A percentile compares a stretch with the other conserved stretches of the same genome.
Conservation (phyloP, 2,113 vertebrate species). For the Cathartes aura region DNA sequence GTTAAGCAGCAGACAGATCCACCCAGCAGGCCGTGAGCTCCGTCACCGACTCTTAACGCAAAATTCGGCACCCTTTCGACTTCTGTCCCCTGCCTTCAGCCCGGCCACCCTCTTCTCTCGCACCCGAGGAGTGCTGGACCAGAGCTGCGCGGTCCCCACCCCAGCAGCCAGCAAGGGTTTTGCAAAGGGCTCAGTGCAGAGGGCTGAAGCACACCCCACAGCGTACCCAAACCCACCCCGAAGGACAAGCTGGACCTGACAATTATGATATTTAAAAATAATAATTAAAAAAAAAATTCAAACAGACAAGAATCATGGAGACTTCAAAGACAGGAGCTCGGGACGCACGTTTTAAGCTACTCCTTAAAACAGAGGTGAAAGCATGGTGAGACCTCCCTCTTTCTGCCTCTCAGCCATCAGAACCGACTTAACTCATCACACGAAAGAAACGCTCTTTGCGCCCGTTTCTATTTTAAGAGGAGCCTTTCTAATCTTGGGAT, state of each 20-base stretch:
- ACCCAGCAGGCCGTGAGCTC: not conserved
- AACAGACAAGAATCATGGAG: not conserved
- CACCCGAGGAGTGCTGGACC: not conserved
- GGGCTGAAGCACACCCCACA: not conserved
- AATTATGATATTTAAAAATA: not conserved
- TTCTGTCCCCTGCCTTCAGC: not conserved
- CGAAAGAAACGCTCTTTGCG: not conserved
- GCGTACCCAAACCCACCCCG: not conserved
- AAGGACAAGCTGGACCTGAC: not conserved
- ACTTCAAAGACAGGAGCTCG: not conserved
- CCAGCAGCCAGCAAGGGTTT: not conserved
- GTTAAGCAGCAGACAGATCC: not conserved
- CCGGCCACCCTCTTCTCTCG: not conserved
- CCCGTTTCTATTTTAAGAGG: not conserved
- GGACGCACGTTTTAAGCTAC: not conserved
- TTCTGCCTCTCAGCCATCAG: not conserved
- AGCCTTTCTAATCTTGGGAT: not conserved
- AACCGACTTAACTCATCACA: not conserved
- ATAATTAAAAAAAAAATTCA: not conserved
- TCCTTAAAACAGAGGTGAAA: not conserved
- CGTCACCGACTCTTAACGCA: not conserved
- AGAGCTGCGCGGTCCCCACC: fast-evolving
- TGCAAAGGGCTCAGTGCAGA: not conserved
- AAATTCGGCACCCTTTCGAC: not conserved
- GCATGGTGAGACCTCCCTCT: not conserved